Evolutionary conservation across 2,797 vertebrate species (phyloP).

Genomic region (Corythornis leucogaster): DNA sequence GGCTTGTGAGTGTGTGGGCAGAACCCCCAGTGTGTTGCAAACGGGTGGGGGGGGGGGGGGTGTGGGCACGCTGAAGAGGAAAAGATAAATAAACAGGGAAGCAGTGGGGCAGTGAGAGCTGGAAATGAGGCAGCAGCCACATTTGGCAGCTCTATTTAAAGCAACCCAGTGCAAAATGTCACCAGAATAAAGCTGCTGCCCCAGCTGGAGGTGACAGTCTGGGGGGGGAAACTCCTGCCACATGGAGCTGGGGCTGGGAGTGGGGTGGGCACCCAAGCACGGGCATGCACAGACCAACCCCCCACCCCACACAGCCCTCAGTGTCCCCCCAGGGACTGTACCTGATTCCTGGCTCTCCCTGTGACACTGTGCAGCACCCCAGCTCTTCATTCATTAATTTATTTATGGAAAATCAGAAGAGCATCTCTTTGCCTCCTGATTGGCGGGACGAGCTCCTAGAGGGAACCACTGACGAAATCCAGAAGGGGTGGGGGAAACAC

Average conservation of each 20-base stretch:
- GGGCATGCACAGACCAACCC: neutral
- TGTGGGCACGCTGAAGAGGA: neutral
- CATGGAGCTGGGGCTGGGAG: neutral
- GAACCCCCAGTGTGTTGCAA: neutral
- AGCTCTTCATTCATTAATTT: conserved; percentile 6
- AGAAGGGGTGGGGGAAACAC: neutral
- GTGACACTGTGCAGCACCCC: neutral
- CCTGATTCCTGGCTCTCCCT: neutral
- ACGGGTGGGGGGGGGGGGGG: neutral
- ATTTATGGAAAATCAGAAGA: conserved; percentile 13
- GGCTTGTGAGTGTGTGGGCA: neutral
- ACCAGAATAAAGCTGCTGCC: neutral
- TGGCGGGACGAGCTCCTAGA: neutral
- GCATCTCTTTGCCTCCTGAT: neutral
- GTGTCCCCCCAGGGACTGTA: neutral
- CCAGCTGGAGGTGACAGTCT: neutral
- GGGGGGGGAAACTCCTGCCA: neutral
- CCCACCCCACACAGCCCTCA: neutral
- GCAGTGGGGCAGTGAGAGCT: neutral
- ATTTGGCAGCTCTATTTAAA: neutral
- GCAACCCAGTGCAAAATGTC: neutral
- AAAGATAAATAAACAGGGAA: neutral
- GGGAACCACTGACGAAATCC: neutral
- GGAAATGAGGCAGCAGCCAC: neutral
- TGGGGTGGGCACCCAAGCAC: neutral